A percentile compares a stretch with the other conserved stretches of the same genome.
Conservation (phyloP, 2,113 vertebrate species). For the Cololabis saira region DNA sequence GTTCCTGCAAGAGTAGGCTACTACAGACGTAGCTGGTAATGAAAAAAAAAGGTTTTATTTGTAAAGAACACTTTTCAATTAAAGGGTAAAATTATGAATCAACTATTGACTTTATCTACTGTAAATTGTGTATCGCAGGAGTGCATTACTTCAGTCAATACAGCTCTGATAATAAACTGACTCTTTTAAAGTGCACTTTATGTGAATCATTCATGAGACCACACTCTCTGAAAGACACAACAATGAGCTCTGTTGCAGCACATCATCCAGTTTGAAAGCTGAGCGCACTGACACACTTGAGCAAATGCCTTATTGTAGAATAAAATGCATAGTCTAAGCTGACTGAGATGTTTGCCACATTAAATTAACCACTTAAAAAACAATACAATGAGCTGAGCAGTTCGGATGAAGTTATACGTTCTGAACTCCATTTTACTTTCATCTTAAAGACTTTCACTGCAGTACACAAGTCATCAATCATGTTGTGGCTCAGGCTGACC, state of each 20-base stretch:
- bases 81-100: no score
- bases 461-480: slow-evolving; percentile 78
- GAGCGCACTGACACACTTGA: slow-evolving; percentile 49
- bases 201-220: slow-evolving; percentile 17
- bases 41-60: no score
- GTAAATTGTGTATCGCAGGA: neutral
- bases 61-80: no score
- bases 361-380: slow-evolving; percentile 60
- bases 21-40: no score
- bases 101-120: neutral
- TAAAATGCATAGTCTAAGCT: slow-evolving; percentile 58
- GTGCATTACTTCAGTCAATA: slow-evolving; percentile 1
- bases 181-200: slow-evolving; percentile 3
- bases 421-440: slow-evolving; percentile 56
- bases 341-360: slow-evolving; percentile 58
- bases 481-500: slow-evolving; percentile 29
- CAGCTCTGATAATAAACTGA: slow-evolving; percentile 28
- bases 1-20: no score
- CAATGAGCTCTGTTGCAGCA: slow-evolving; percentile 26
- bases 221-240: slow-evolving; percentile 9
- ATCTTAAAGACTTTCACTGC: slow-evolving; percentile 66
- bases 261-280: slow-evolving; percentile 37
- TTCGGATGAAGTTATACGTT: slow-evolving; percentile 70
- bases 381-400: slow-evolving; percentile 44
- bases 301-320: slow-evolving; percentile 43